Evolutionary conservation across 2,888 invertebrate species (phyloP), one percentile per base, ranked within the genome.

Genomic region (Listrodromus nycthemerus): DNA sequence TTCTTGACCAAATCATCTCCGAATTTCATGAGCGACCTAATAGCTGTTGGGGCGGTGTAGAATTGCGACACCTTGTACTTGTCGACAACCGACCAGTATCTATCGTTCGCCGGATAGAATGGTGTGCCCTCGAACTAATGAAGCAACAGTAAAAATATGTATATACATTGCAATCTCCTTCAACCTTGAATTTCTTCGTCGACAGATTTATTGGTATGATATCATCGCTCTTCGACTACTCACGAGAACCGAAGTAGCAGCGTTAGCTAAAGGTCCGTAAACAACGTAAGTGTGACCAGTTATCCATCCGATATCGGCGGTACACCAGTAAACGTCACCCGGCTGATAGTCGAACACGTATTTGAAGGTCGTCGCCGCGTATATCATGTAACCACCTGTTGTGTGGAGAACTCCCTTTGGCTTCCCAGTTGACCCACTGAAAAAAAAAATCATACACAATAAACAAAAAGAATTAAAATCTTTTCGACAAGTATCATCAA

Each of bases 41-140:
- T 98, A 19, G 99, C 99, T 3, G 99, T 99, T 0, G 99, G 99
- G 0, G 99, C 99, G 0, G 99, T 99, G 94, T 99, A 99, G 94
- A 99, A 98, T 94, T 99, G 99, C 67, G 96, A 97, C 27, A 99
- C 98, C 94, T 97, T 97, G 94, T 99, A 99, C 92, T 99, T 99
- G 90, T 98, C 97, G 83, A 98, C 95, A 8, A 99, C 95, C 8
- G 95, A 94, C 99, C 99, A 99, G 93, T 97, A 98, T 77, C 99
- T 96, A 91, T 98, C 97, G 90, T 98, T 97, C 85, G 96, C 96
- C 1, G 99, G 99, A 93, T 97, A 97, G 93, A 98, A 98, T 0
- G 99, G 99, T 0, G 98, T 97, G 6, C 99, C 99, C 94, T 99
- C 99, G 93, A 98, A 98, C 98, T 98, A 93, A 19, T 70, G 61